Base-by-base conservation (phyloP, 2,113 vertebrate species). In the Brachirus orientalis region DNA sequence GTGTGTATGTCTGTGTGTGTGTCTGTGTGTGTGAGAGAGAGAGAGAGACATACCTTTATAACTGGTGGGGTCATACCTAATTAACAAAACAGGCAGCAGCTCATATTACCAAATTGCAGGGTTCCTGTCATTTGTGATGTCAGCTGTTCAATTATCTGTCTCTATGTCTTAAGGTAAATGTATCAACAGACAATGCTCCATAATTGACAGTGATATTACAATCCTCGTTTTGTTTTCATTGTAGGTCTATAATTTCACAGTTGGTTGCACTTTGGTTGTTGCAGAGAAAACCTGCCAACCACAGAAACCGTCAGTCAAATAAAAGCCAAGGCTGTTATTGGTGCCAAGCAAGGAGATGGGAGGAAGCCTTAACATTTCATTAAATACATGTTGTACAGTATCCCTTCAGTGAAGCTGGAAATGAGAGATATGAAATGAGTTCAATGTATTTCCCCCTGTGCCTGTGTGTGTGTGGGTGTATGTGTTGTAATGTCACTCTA, bases 221-320 rank as follows among this genome's bases (percentile, higher is more conserved):
- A 67, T 74, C 36, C 51, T 55, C 14, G 20, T 66, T 80, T 72
- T 74, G 79, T 86, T 86, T 80, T 85, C 63, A 80, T 72, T 69
- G 65, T 45, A 18, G 44, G 50, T 52, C 69, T 80, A 52, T 72
- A 69, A 82, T 84, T 79, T 78, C 63, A 80, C 80, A 82, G 52
- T 76, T 69, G 61, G 69, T 82, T 84, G 59, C 8, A 0, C 36
- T 63, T 72, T 4, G 47, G 84, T 83, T 73, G 63, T 74, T 82
- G 46, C 56, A 72, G 63, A 72, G 67, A 63, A 72, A 79, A 80
- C 47, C 56, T 80, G 75, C 79, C 81, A 86, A 79, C 74, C 61
- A 35, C 51, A 45, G 77, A 84, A 73, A 73, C 70, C 77, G 75
- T 83, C 85, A 69, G 75, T 83, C 81, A 86, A 66, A 54, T 46